Evolutionary conservation across 2,797 vertebrate species (phyloP), one percentile per base, ranked within the genome.

Genomic region (Neosilurus mollespiculum): DNA sequence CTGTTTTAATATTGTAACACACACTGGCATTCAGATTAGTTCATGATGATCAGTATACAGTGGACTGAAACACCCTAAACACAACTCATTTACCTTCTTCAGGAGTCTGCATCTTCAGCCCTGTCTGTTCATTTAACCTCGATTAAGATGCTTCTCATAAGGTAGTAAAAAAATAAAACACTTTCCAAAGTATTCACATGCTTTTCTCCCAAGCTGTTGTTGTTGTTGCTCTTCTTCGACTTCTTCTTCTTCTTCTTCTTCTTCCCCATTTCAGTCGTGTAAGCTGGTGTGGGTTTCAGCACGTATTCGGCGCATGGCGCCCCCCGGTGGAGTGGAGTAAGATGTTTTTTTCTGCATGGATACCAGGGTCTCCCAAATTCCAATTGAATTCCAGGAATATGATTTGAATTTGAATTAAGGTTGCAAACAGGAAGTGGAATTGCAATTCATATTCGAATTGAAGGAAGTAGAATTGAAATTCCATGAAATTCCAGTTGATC

Each of bases 281-380:
- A 24, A 11, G 10, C 56, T 70, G 24, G 76, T 53, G 43, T 4
- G 62, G 1, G 24, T 59, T 72, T 72, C 26, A 37, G 2, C 4
- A 20, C 61, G 34, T 16, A n/a, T 0, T 53, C 3, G 34, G 37
- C 22, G 18, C 3, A 49, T 20, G 9, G 18, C 49, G 22, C 56
- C 59, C 58, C 69, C 77, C 80, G 51, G 26, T 72, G 83, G 30
- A 43, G 49, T 73, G 83, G 69, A 54, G 49, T 1, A 56, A 56
- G 56, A 76, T 18, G 43, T 43, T 43, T 43, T 43, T 8, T 4
- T 43, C 8, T 43, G 8, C 43, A 43, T 43, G 43, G 43, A 43
- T 43, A 43, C 43, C 4, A 30, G 30, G 30, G 30, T 2, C 30
- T 30, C 30, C 30, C 30, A 30, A 30, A 30, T 30, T 30, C 30